Conservation (phyloP, 1,140 invertebrate genomes). For the Drosophila athabasca region DNA sequence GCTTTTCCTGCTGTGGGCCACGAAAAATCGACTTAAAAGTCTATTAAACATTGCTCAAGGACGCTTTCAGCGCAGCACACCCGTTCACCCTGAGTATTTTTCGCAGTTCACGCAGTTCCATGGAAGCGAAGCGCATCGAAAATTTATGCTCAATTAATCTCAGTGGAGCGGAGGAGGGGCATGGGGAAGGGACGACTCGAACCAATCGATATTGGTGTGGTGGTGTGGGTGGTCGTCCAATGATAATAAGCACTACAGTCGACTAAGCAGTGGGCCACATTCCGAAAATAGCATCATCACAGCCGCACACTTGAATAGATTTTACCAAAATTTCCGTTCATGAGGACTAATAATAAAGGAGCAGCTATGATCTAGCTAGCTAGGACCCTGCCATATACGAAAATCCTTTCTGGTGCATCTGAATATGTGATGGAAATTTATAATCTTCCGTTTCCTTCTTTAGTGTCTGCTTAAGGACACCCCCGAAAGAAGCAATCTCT, state of each 20-base stretch:
- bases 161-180: conserved; percentile 19
- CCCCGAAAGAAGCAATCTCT: too few relatives aligned
- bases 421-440: too few relatives aligned
- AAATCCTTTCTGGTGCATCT: too few relatives aligned
- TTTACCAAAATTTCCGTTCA: too few relatives aligned
- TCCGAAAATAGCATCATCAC: conserved; percentile 9
- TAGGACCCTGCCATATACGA: background rate
- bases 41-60: conserved; percentile 56
- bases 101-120: conserved; percentile 43
- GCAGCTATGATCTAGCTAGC: too few relatives aligned
- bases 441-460: too few relatives aligned
- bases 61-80: conserved; percentile 3
- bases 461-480: too few relatives aligned
- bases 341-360: too few relatives aligned
- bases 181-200: conserved; percentile 1
- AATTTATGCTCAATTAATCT: conserved; percentile 67
- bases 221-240: conserved; percentile 18
- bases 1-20: background rate
- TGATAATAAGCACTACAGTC: conserved; percentile 24
- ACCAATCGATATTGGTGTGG: conserved; percentile 21
- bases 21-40: conserved; percentile 53
- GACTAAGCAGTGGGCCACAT: conserved; percentile 4
- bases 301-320: background rate
- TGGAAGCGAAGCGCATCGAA: conserved; percentile 36
- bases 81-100: conserved; percentile 25